Evolutionary conservation across 2,888 invertebrate species (phyloP), one percentile per base, ranked within the genome.

Genomic region (Monoplex corrugatus): DNA sequence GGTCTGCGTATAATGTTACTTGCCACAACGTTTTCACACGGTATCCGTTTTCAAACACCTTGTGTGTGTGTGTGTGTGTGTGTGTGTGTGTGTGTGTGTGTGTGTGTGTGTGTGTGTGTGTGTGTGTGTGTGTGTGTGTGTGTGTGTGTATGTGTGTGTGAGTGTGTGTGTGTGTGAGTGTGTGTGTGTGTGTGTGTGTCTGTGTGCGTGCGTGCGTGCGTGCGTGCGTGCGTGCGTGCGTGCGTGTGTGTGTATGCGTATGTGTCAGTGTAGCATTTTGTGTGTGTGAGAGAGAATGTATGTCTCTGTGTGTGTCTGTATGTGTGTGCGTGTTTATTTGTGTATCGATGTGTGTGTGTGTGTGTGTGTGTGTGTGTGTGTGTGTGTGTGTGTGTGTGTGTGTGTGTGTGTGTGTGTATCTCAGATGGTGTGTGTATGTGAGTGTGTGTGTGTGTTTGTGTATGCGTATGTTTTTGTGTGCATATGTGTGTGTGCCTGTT

Each of bases 71-170:
- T 35, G 72, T 72, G 72, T 35, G 72, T 72, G 32, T 16, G 72
- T 72, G 72, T 72, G 72, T 32, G 72, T 72, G 72, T 72, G 72
- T 72, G 72, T 72, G 72, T 72, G 72, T 35, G 72, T 72, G 72
- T 72, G 72, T 72, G 72, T 72, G 35, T 72, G 72, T 72, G 32
- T 72, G 19, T 35, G 72, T 35, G 35, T 72, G 32, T 35, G 72
- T 6, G 35, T 72, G 72, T 2, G 6, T 72, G 38, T n/a, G 72
- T 35, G 72, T n/a, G 38, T 35, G 72, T 38, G 72, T 35, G 72
- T 35, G 35, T 35, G 38, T 5, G 72, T 35, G 72, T 3, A 35
- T 35, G 35, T 38, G 72, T 72, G 72, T 72, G 72, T 72, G 23
- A 2, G 35, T 72, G 72, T 13, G 35, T 35, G 72, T 5, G 72